Percentiles rank a stretch among this genome's conserved stretches.
These are phyloP conservation scores for Centropus bengalensis DNA, from an alignment of 2,113 vertebrate genomes.

Conservation along the genomic window DNA sequence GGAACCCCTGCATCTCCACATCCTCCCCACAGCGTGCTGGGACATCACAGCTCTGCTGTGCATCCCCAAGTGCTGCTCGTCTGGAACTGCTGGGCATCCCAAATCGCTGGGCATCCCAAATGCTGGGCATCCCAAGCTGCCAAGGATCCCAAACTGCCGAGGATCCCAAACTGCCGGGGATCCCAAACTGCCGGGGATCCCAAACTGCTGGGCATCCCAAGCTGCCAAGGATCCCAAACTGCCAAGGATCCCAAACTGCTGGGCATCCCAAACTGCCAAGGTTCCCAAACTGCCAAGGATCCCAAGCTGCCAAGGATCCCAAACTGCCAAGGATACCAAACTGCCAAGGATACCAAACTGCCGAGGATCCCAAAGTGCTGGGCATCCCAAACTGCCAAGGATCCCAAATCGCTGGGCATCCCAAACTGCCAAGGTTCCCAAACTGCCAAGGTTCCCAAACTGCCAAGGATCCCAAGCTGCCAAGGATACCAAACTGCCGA, in stretches of 20 bases:
- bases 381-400: not conserved
- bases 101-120: not conserved
- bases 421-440: not conserved
- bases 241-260: not conserved
- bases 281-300: not conserved
- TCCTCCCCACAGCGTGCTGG: not conserved
- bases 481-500: not conserved
- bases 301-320: not conserved
- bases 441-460: no score
- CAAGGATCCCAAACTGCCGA: not conserved
- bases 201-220: not conserved
- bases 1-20: not conserved
- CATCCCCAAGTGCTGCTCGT: not conserved
- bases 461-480: not conserved
- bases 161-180: not conserved
- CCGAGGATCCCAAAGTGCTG: not conserved
- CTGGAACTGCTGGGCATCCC: not conserved
- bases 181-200: not conserved
- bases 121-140: not conserved
- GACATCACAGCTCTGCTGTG: rapidly evolving
- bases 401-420: not conserved
- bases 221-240: not conserved
- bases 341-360: not conserved
- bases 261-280: no score
- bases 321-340: not conserved